phyloP scores from a whole-genome alignment of 1,140 invertebrate genomes.

The Sarcophaga bullata region DNA sequence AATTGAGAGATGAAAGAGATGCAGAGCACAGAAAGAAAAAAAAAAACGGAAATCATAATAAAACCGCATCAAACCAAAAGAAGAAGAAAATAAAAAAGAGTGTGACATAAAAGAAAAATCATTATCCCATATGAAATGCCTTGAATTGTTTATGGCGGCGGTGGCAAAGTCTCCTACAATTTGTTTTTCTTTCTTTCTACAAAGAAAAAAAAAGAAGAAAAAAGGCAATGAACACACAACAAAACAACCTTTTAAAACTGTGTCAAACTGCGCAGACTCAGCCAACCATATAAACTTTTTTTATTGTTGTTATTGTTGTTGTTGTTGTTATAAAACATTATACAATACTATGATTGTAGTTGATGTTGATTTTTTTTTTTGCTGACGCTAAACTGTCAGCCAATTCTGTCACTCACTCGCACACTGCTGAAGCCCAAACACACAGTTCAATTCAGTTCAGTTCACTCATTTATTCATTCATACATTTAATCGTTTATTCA shows the following conservation, averaged over 20 bases:
- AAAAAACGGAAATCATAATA: constrained; percentile 19
- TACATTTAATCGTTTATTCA: constrained; percentile 1
- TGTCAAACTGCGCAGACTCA: constrained; percentile 25
- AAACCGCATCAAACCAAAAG: not conserved
- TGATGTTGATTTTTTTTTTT: too few species aligned
- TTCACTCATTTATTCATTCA: constrained; percentile 27
- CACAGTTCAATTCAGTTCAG: not conserved
- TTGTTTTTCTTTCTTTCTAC: not conserved
- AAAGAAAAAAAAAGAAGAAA: not conserved
- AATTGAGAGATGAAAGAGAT: not conserved
- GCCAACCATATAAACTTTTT: constrained; percentile 11
- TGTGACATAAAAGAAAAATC: not conserved
- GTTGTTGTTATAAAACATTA: not conserved
- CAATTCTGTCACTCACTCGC: not conserved
- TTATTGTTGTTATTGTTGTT: not conserved
- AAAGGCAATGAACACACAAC: not conserved
- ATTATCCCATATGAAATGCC: not conserved
- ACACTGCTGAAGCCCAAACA: not conserved
- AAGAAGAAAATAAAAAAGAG: not conserved
- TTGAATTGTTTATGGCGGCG: not conserved
- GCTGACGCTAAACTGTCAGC: constrained; percentile 5
- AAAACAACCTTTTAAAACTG: constrained; percentile 20
- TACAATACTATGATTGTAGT: not conserved
- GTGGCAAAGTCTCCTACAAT: not conserved
- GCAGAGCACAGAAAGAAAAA: not conserved